Evolutionary conservation across 1,140 invertebrate genomes (phyloP).

Genomic region (Cyclina sinensis): DNA sequence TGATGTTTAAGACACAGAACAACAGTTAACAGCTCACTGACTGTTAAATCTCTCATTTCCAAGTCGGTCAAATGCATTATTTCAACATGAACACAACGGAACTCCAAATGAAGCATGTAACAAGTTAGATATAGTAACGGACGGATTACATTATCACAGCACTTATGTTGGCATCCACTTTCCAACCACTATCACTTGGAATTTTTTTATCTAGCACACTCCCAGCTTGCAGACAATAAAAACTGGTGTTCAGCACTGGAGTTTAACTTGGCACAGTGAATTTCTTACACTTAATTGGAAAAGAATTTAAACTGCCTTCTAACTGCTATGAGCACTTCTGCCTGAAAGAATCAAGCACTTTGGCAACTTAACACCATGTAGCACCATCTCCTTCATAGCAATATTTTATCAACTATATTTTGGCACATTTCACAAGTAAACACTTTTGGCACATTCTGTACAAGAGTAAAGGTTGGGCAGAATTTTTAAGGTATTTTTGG

Average conservation of each 20-base stretch:
- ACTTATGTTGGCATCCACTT: neutral
- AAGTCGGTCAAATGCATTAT: neutral
- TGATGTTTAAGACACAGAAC: no score
- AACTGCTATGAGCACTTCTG: no score
- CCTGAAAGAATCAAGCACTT: neutral
- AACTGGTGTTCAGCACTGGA: no score
- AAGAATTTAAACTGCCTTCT: neutral
- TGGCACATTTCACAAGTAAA: neutral
- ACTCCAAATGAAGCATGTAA: neutral
- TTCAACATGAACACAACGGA: neutral
- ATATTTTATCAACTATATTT: neutral
- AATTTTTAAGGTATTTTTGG: neutral
- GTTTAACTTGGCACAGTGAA: no score
- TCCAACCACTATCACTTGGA: neutral
- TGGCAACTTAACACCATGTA: neutral
- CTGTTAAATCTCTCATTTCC: neutral
- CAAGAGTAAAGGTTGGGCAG: no score
- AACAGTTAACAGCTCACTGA: neutral
- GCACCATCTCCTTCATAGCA: no score
- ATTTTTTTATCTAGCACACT: neutral
- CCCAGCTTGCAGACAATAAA: neutral
- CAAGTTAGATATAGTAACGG: neutral
- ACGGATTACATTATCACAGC: neutral
- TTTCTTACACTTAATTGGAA: no score
- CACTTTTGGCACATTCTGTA: neutral